Percentiles rank a stretch among this genome's conserved stretches.
Evolutionary conservation across 1,140 invertebrate genomes (phyloP).

Genomic region (Cephus cinctus): DNA sequence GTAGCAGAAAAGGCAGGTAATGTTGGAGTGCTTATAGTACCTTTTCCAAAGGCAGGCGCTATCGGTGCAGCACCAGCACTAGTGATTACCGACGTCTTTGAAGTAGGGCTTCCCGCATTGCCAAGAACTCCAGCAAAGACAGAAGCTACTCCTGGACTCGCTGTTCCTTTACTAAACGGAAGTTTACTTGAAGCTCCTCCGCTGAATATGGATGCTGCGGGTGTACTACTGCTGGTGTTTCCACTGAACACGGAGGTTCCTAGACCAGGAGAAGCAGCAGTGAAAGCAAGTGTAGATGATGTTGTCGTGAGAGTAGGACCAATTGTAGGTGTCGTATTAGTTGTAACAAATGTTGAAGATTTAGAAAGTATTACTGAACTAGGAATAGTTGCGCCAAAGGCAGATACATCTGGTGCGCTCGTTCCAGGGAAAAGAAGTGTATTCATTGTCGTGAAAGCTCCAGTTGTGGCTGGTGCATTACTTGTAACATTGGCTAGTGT

Average conservation of each 20-base stretch:
- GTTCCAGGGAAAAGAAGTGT: neutral
- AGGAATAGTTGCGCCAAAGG: neutral
- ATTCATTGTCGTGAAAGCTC: neutral
- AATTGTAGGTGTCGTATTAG: neutral
- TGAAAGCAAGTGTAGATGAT: neutral
- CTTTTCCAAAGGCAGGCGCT: no score
- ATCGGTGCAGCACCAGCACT: no score
- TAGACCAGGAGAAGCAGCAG: neutral
- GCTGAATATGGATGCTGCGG: neutral
- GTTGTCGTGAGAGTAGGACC: neutral
- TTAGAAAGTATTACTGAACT: neutral
- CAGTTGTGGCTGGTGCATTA: neutral
- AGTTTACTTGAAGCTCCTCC: neutral
- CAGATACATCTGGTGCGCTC: neutral
- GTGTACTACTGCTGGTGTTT: neutral
- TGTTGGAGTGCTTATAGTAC: no score
- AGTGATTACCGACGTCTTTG: no score
- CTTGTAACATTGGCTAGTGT: no score
- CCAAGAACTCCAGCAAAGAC: no score
- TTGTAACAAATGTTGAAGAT: neutral
- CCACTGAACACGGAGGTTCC: slow-evolving; percentile 3
- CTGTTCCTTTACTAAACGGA: neutral
- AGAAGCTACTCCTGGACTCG: no score
- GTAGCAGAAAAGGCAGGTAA: no score
- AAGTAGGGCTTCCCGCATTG: no score